Base-by-base conservation (phyloP, 2,797 vertebrate species). In the Lutra lutra region DNA sequence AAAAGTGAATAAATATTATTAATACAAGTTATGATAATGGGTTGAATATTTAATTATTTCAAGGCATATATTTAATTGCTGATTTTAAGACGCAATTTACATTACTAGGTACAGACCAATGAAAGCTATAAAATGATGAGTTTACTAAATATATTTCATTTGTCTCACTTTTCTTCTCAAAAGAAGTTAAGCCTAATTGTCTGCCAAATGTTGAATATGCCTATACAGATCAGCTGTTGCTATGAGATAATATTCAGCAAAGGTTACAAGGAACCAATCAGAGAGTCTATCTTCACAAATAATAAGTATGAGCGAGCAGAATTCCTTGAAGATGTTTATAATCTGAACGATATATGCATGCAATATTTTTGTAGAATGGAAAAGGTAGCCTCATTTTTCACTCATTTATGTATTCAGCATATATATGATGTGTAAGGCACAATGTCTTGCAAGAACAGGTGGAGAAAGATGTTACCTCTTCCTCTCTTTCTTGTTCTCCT, bases 11-110 rank as follows among this genome's bases (percentile, higher is more conserved):
- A 92, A 84, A 94, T 96, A 86, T 85, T 94, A 15, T 85, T 97
- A 96, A 95, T 95, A 94, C 73, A 95, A 97, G 89, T 95, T 32
- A 96, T 84, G 68, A 25, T 38, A 97, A 96, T 95, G 79, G 32
- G 3, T 15, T 95, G 91, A 97, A 29, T 96, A 89, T 94, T 95
- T 95, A 86, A 48, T 95, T 96, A 95, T 90, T 68, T 92, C 80
- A 95, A 97, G 95, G 46, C 32, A 27, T 54, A 21, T 64, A 85
- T 97, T 97, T 94, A 40, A 48, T 95, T 77, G 91, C 0, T 18
- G 5, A 89, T 97, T 96, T 97, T 91, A 7, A 96, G 95, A 89
- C n/a, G 89, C 87, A 1, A 12, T 95, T 97, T 89, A 27, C 86
- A 97, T 96, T 93, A n/a, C 29, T 66, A 48, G 9, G 2, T 58